These are phyloP conservation scores for Dyspetes luteomarginatus DNA, from an alignment of 2,888 invertebrate genomes.

Conservation along the genomic window DNA sequence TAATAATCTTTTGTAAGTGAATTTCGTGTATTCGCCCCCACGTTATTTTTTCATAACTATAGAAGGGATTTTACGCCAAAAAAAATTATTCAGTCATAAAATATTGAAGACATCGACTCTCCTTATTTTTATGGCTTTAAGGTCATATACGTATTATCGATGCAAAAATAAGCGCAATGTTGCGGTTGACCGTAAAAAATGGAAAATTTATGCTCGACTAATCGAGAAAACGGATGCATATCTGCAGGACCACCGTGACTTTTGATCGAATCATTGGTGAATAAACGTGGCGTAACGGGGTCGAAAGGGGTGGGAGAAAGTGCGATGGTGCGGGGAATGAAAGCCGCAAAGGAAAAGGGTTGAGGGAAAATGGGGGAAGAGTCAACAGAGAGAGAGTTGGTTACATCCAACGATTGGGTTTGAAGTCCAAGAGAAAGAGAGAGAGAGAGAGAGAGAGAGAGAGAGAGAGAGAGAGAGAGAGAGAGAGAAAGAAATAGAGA, in stretches of 20 bases:
- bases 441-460: conserved; percentile 16
- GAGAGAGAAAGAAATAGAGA: too few species aligned
- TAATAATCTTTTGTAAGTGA: too few species aligned
- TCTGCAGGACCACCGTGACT: conserved; percentile 34
- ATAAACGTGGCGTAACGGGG: conserved; percentile 42
- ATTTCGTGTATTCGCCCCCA: too few species aligned
- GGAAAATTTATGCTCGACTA: conserved; percentile 38
- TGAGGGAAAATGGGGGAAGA: conserved; percentile 44
- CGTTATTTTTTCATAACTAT: too few species aligned
- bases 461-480: conserved; percentile 19
- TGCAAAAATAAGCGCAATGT: not conserved
- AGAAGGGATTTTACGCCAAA: too few species aligned
- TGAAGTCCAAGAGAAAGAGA: conserved; percentile 9
- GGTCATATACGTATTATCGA: not conserved
- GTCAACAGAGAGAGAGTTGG: conserved; percentile 3
- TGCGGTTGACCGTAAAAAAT: conserved; percentile 9
- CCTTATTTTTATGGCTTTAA: too few species aligned
- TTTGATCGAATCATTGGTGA: conserved; percentile 54
- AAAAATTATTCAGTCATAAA: too few species aligned
- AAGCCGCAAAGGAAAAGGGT: conserved; percentile 51
- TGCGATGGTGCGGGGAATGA: conserved; percentile 9
- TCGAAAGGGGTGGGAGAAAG: conserved; percentile 22
- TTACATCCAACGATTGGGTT: conserved; percentile 29
- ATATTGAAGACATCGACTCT: too few species aligned
- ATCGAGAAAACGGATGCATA: conserved; percentile 42